Conservation (phyloP, 2,888 invertebrate genomes). For the Gonocerus acuteangulatus region DNA sequence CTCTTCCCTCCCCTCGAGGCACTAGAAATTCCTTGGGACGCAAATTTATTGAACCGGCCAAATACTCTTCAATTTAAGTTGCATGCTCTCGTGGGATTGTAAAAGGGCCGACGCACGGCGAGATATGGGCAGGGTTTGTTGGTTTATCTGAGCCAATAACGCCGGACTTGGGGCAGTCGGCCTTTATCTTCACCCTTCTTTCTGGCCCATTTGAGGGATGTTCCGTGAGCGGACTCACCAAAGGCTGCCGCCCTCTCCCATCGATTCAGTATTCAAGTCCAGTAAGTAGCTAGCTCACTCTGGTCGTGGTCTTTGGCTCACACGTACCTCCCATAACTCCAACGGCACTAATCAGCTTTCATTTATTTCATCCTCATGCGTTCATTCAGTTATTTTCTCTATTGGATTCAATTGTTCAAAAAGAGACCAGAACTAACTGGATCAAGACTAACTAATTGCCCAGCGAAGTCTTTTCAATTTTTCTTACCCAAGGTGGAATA, state of each 20-base stretch:
- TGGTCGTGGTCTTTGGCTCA: no score
- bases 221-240: slow-evolving; percentile 18
- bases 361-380: background rate
- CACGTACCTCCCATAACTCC: no score
- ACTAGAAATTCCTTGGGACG: no score
- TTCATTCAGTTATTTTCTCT: background rate
- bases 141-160: slow-evolving; percentile 20
- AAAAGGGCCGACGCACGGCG: background rate
- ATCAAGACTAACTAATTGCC: no score
- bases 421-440: no score
- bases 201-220: slow-evolving; percentile 21
- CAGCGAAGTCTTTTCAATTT: no score
- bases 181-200: slow-evolving; percentile 21
- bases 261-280: slow-evolving; percentile 15
- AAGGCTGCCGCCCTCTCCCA: slow-evolving; percentile 4
- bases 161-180: slow-evolving; percentile 1
- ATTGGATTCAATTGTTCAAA: no score
- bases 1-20: no score
- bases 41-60: no score
- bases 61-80: no score
- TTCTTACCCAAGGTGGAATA: no score
- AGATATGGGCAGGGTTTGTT: slow-evolving; percentile 5
- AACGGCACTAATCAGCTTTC: background rate
- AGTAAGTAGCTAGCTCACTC: background rate
- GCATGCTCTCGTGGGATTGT: no score